A percentile compares a stretch with the other conserved stretches of the same genome.
phyloP scores from a whole-genome alignment of 2,888 invertebrate genomes.

The Apodemia mormo region DNA sequence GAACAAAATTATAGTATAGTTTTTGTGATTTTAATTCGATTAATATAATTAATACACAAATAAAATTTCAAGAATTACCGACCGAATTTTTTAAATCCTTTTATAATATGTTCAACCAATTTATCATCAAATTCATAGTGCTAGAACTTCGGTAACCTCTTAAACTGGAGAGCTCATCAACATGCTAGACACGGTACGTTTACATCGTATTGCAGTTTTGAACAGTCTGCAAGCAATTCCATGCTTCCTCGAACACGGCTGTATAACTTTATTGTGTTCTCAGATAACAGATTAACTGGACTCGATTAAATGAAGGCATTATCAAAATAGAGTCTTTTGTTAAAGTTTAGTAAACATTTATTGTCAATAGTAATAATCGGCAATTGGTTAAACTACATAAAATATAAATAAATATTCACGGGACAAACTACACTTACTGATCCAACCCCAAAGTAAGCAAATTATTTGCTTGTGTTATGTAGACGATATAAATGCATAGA shows the following conservation, averaged over 20 bases:
- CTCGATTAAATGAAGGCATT: neutral
- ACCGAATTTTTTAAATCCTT: neutral
- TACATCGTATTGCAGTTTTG: constrained; percentile 18
- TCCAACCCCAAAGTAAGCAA: too few species aligned
- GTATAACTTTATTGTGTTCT: constrained; percentile 5
- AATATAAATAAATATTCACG: too few species aligned
- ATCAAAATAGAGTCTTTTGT: too few species aligned
- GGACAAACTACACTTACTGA: too few species aligned
- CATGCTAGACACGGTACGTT: constrained; percentile 17
- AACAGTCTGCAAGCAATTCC: constrained; percentile 17
- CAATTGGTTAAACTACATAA: too few species aligned
- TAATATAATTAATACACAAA: too few species aligned
- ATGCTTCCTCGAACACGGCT: constrained; percentile 13
- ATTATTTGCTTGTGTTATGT: too few species aligned
- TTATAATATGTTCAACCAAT: neutral
- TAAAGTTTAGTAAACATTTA: too few species aligned
- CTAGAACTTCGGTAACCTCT: neutral
- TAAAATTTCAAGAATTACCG: neutral
- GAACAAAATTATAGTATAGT: too few species aligned
- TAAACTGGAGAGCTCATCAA: constrained; percentile 10
- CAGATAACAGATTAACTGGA: neutral
- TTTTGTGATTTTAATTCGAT: too few species aligned
- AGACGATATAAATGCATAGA: too few species aligned
- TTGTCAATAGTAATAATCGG: too few species aligned
- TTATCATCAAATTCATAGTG: constrained; percentile 3